Evolutionary conservation across 30 jellyfish, hydroid and myxozoan species (phyloP).

Genomic region (Pseudorhiza aurosa): DNA sequence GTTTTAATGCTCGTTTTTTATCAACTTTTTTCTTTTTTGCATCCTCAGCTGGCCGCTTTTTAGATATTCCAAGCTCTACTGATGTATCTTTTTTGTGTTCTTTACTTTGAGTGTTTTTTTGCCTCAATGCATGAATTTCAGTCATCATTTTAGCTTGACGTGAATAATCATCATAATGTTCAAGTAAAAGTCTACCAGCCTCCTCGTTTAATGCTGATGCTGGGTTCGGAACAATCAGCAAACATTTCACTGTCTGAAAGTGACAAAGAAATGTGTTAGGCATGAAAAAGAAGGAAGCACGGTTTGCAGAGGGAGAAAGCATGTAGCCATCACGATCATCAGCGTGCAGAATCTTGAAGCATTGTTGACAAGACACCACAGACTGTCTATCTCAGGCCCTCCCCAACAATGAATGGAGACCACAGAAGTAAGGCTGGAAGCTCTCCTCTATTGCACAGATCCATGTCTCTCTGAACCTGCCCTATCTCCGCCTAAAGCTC

Average conservation of each 20-base stretch:
- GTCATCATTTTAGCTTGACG: conserved; percentile 98
- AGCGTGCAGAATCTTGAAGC: too few relatives aligned
- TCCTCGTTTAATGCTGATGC: conserved; percentile 98
- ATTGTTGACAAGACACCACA: too few relatives aligned
- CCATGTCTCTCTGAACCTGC: too few relatives aligned
- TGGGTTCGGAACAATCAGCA: conserved; percentile 93
- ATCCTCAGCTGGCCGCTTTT: conserved; percentile 89
- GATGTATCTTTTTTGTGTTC: conserved; percentile 3
- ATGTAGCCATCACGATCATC: too few relatives aligned
- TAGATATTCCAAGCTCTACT: conserved; percentile 32
- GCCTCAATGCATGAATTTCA: conserved; percentile 87
- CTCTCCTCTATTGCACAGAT: too few relatives aligned
- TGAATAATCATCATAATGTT: conserved; percentile 93
- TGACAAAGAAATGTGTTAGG: conserved; percentile 2
- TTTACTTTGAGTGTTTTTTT: conserved; percentile 26
- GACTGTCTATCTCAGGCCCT: too few relatives aligned
- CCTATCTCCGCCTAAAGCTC: too few relatives aligned
- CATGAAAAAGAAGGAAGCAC: background rate
- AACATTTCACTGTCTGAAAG: conserved; percentile 90
- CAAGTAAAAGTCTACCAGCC: conserved; percentile 95
- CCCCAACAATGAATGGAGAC: too few relatives aligned
- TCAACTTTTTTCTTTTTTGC: conserved; percentile 86
- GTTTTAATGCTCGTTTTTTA: conserved; percentile 88
- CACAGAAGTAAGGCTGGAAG: too few relatives aligned
- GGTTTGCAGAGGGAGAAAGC: background rate